These are phyloP conservation scores for Kryptolebias marmoratus DNA, from an alignment of 2,113 vertebrate species.

Conservation along the genomic window DNA sequence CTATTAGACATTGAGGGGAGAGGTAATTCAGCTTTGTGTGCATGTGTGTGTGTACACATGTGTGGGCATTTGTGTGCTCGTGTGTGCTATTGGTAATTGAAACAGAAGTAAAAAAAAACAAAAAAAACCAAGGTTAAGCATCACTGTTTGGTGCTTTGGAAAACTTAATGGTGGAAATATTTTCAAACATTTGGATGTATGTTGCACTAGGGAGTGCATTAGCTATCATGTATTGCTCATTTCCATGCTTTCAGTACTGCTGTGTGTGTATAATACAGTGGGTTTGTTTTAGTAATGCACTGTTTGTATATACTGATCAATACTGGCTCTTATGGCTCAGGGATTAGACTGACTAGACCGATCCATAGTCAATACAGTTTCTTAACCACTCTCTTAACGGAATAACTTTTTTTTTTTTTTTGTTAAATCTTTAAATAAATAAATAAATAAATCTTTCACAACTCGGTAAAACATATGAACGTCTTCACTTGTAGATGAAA, in stretches of 20 bases:
- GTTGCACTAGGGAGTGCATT: constrained; percentile 3
- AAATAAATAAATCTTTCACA: not conserved
- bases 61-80: not conserved
- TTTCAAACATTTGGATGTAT: constrained; percentile 24
- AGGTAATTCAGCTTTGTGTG: constrained; percentile 22
- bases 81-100: constrained; percentile 59
- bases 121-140: constrained; percentile 56
- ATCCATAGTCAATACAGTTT: constrained; percentile 11
- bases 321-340: constrained; percentile 15
- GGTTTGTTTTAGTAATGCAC: constrained; percentile 26
- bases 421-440: not conserved
- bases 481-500: not conserved
- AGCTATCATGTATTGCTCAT: constrained; percentile 13
- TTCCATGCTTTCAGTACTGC: constrained; percentile 6
- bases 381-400: not conserved
- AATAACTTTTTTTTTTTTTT: not conserved
- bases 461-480: not conserved
- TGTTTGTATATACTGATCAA: constrained; percentile 28
- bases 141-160: constrained; percentile 44
- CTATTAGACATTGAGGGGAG: constrained; percentile 40
- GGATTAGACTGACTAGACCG: constrained; percentile 10
- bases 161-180: constrained; percentile 26
- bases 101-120: constrained; percentile 54
- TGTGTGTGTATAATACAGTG: not conserved
- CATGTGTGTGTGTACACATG: constrained; percentile 17